phyloP scores from a whole-genome alignment of 2,113 vertebrate species.

The Verasper variegatus region DNA sequence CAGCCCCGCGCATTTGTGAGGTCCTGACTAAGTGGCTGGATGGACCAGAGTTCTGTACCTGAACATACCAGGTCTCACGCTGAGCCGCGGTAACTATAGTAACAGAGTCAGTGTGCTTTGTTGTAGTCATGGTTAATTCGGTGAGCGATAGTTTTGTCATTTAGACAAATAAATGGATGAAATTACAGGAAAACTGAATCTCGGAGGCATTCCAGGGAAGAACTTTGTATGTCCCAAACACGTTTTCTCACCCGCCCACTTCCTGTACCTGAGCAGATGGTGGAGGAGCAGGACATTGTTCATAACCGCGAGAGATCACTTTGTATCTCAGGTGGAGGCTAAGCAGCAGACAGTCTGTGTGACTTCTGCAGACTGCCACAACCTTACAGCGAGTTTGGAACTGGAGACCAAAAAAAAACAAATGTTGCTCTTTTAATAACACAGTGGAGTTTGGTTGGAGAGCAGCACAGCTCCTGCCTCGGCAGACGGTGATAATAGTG shows the following conservation, averaged over 20 bases:
- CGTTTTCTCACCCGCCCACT: rapidly evolving
- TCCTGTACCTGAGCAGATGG: not conserved
- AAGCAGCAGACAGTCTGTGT: not conserved
- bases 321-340: not conserved
- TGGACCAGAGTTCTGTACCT: not conserved
- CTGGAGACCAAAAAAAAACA: not conserved
- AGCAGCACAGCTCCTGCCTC: constrained; percentile 9
- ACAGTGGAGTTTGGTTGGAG: constrained; percentile 7
- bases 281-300: constrained; percentile 13
- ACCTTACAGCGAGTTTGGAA: not conserved
- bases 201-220: no score
- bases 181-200: no score
- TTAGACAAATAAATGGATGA: not conserved
- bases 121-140: not conserved
- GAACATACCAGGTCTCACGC: not conserved
- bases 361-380: not conserved
- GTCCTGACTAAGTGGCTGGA: not conserved
- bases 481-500: constrained; percentile 19
- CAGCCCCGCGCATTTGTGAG: not conserved
- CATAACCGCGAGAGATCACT: constrained; percentile 1
- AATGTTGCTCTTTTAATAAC: constrained; percentile 1
- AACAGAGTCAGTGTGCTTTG: not conserved
- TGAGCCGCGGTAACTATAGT: not conserved
- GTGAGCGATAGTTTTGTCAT: no score
- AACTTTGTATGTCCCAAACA: not conserved